phyloP scores from a whole-genome alignment of 2,797 vertebrate genomes.

The Pygocentrus nattereri region DNA sequence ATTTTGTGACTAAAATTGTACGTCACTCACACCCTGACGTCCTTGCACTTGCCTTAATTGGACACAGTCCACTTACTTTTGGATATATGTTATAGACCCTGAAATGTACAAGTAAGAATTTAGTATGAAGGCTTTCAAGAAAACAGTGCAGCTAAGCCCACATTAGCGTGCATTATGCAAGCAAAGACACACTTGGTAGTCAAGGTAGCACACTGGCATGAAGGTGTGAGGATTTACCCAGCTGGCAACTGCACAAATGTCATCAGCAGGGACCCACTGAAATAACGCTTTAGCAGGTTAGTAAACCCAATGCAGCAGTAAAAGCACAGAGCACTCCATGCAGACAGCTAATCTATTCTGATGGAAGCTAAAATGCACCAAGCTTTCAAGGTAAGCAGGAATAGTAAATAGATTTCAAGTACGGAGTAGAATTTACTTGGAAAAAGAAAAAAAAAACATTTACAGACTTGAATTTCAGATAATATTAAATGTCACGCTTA shows the following conservation, averaged over 20 bases:
- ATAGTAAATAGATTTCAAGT: neutral
- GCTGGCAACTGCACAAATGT: slow-evolving; percentile 10
- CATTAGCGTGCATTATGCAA: neutral
- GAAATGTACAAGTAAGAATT: slow-evolving; percentile 12
- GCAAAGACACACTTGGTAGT: neutral
- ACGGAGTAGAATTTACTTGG: neutral
- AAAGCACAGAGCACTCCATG: neutral
- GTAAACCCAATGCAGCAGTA: neutral
- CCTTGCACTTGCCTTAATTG: neutral
- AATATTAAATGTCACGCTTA: neutral
- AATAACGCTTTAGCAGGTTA: neutral
- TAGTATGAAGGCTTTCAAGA: neutral
- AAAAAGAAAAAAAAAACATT: neutral
- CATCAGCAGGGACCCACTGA: neutral
- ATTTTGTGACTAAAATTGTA: neutral
- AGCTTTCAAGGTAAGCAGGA: neutral
- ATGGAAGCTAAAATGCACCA: slow-evolving; percentile 7
- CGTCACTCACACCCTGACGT: neutral
- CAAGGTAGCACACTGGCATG: neutral
- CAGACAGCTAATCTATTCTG: neutral
- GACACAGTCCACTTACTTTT: slow-evolving; percentile 5
- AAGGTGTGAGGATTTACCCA: slow-evolving; percentile 1
- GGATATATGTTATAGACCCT: neutral
- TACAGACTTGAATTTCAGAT: neutral
- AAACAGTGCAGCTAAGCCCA: neutral